Percentiles rank a stretch among this genome's conserved stretches.
Conservation (phyloP, 2,888 invertebrate genomes). For the Drosophila paranaensis region DNA sequence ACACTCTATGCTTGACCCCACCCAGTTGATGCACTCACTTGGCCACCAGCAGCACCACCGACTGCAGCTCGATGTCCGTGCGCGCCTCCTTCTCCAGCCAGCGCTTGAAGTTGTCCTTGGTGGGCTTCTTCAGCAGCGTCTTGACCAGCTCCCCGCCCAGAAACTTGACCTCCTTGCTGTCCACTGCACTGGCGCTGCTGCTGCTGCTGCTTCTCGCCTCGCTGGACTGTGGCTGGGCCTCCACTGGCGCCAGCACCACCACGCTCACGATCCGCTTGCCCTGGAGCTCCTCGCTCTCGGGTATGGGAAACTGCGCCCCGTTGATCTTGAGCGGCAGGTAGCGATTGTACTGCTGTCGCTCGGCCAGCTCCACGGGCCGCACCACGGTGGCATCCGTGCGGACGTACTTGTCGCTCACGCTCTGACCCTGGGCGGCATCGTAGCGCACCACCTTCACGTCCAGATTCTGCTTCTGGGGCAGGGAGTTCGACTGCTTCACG, state of each 20-base stretch:
- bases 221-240: conserved; percentile 86
- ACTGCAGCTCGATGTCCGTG: conserved; percentile 90
- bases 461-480: conserved; percentile 87
- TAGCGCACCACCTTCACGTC: conserved; percentile 95
- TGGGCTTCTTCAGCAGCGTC: conserved; percentile 90
- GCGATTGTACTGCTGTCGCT: conserved; percentile 91
- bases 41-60: conserved; percentile 92
- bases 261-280: conserved; percentile 93
- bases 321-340: conserved; percentile 94
- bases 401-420: conserved; percentile 90
- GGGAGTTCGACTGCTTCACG: conserved; percentile 76
- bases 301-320: conserved; percentile 93
- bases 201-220: conserved; percentile 85
- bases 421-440: conserved; percentile 90
- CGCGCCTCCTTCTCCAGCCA: conserved; percentile 92
- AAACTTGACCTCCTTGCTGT: conserved; percentile 90
- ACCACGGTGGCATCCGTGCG: conserved; percentile 89
- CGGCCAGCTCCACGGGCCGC: conserved; percentile 90
- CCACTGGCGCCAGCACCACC: conserved; percentile 93
- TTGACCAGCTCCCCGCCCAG: conserved; percentile 91
- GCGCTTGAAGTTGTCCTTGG: conserved; percentile 90
- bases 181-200: conserved; percentile 85
- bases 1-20: too few relatives aligned
- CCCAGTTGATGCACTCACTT: conserved; percentile 87
- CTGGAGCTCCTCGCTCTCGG: conserved; percentile 90